These are phyloP conservation scores for Mormyrus proboscirostris DNA, from an alignment of 2,797 vertebrate genomes.

Conservation along the genomic window DNA sequence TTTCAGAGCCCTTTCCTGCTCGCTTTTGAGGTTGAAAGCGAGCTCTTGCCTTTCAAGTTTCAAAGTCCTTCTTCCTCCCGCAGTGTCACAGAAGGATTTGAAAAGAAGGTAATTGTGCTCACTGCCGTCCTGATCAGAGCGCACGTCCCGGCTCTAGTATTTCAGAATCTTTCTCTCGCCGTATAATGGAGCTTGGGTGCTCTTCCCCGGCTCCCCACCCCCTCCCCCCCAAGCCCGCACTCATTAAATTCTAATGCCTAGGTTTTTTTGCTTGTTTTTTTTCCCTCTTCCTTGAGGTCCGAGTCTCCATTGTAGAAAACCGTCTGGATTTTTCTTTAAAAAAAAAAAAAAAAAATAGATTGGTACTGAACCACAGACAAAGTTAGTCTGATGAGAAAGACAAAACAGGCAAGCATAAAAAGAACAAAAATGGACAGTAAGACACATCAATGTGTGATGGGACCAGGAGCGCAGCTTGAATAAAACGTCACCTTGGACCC, in stretches of 20 bases:
- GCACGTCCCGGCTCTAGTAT: constrained; percentile 98
- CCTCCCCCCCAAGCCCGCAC: constrained; percentile 60
- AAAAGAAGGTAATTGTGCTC: constrained; percentile 99
- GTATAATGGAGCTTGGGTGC: constrained; percentile 82
- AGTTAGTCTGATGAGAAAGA: constrained; percentile 48
- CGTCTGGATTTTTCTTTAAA: constrained; percentile 75
- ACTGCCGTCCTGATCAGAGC: constrained; percentile 99
- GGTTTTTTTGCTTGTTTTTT: constrained; percentile 54
- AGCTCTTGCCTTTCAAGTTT: constrained; percentile 99
- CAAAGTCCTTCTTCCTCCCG: constrained; percentile 99
- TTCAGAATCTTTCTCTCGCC: constrained; percentile 96
- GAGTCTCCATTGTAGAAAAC: constrained; percentile 83
- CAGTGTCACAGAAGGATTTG: constrained; percentile 99
- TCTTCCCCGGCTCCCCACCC: constrained; percentile 33
- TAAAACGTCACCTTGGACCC: not conserved
- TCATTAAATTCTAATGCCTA: constrained; percentile 83
- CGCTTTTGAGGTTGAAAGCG: constrained; percentile 99
- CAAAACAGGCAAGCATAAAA: constrained; percentile 31
- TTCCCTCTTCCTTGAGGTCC: constrained; percentile 63
- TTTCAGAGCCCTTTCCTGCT: constrained; percentile 99
- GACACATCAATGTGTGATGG: constrained; percentile 49
- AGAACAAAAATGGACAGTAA: constrained; percentile 47
- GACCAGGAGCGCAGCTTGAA: not conserved
- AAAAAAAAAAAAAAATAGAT: constrained; percentile 41
- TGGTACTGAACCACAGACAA: constrained; percentile 65